Evolutionary conservation across 2,113 vertebrate genomes (phyloP).

Genomic region (Edolisoma coerulescens): DNA sequence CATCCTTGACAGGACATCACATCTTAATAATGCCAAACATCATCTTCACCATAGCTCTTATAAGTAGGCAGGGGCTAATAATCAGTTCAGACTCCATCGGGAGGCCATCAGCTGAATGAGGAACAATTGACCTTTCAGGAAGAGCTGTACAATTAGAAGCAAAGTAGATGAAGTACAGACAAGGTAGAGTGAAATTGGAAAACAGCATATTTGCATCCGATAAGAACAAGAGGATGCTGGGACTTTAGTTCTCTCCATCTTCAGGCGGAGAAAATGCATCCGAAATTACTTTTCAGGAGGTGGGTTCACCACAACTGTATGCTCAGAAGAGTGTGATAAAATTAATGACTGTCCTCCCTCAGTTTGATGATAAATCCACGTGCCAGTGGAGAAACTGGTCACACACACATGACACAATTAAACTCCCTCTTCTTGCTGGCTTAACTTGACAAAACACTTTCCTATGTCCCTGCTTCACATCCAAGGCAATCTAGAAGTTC

Average conservation of each 20-base stretch:
- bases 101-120: neutral
- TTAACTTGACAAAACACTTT: neutral
- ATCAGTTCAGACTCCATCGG: neutral
- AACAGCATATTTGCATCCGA: neutral
- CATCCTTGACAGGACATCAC: neutral
- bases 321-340: neutral
- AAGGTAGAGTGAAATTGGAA: neutral
- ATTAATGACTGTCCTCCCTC: neutral
- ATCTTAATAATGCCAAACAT: constrained; percentile 27
- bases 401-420: neutral
- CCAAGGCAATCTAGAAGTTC: neutral
- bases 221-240: neutral
- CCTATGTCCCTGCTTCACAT: neutral
- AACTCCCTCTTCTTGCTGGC: neutral
- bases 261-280: neutral
- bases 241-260: neutral
- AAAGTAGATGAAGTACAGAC: neutral
- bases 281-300: neutral
- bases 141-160: neutral
- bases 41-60: neutral
- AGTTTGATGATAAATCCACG: neutral
- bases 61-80: neutral
- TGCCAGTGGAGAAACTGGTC: neutral
- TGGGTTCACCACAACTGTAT: neutral
- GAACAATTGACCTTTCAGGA: constrained; percentile 19